Evolutionary conservation across 2,888 invertebrate species (phyloP).

Genomic region (Pyrgus malvae): DNA sequence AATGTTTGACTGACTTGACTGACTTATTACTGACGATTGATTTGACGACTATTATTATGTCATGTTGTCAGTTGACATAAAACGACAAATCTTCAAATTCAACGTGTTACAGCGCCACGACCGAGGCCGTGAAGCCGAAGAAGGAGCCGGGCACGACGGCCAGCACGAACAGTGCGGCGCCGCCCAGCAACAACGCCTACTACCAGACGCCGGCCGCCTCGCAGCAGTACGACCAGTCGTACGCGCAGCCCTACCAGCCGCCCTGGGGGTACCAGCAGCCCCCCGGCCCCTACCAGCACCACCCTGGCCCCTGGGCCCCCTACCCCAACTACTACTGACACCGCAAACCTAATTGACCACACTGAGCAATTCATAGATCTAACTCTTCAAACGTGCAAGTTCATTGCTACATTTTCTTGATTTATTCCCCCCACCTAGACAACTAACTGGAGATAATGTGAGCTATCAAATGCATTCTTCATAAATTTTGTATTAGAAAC

Average conservation of each 20-base stretch:
- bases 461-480: too few relatives aligned
- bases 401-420: neutral
- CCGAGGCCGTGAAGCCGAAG: constrained; percentile 60
- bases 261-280: constrained; percentile 79
- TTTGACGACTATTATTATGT: too few relatives aligned
- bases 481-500: too few relatives aligned
- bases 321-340: constrained; percentile 75
- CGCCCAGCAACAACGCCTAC: constrained; percentile 49
- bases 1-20: too few relatives aligned
- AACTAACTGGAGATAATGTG: too few relatives aligned
- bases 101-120: constrained; percentile 37
- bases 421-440: too few relatives aligned
- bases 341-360: neutral
- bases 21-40: too few relatives aligned
- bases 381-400: neutral
- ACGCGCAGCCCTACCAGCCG: constrained; percentile 72
- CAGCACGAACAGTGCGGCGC: constrained; percentile 30
- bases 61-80: neutral
- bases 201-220: constrained; percentile 61
- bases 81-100: neutral
- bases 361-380: neutral
- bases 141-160: constrained; percentile 45
- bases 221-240: constrained; percentile 67
- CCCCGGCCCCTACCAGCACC: constrained; percentile 73
- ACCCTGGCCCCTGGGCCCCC: constrained; percentile 72